A percentile compares a stretch with the other conserved stretches of the same genome.
Evolutionary conservation across 1,140 invertebrate species (phyloP).

Genomic region (Apis mellifera): DNA sequence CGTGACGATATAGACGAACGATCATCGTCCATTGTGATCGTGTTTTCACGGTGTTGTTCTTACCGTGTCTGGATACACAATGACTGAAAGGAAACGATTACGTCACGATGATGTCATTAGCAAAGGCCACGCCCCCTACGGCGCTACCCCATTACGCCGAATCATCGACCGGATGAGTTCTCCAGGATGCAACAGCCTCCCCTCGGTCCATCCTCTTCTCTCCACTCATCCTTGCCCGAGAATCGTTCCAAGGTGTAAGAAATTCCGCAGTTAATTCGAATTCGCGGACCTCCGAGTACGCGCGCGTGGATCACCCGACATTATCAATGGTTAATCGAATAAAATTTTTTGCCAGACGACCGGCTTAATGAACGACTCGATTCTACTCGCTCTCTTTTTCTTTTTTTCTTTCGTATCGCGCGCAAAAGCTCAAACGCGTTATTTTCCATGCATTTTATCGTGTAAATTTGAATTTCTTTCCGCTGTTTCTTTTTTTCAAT

Average conservation of each 20-base stretch:
- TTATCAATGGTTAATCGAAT: constrained; percentile 63
- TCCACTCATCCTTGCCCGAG: neutral
- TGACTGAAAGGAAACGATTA: constrained; percentile 76
- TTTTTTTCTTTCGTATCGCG: neutral
- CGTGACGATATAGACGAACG: constrained; percentile 25
- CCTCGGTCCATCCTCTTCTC: neutral
- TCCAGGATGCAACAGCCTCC: constrained; percentile 10
- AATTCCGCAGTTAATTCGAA: constrained; percentile 56
- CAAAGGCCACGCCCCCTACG: constrained; percentile 73
- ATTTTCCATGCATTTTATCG: too few species aligned
- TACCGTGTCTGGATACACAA: constrained; percentile 47
- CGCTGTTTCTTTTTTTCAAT: too few species aligned
- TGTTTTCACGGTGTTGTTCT: constrained; percentile 61
- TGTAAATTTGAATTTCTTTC: too few species aligned
- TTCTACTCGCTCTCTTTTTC: neutral
- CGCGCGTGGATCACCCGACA: constrained; percentile 44
- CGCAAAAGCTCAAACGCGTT: neutral
- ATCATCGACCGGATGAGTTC: constrained; percentile 73
- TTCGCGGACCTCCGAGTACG: constrained; percentile 51
- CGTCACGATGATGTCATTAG: constrained; percentile 80
- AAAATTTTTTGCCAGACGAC: constrained; percentile 41
- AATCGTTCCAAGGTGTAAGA: constrained; percentile 51
- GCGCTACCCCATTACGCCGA: constrained; percentile 78
- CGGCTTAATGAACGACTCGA: constrained; percentile 26
- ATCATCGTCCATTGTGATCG: constrained; percentile 56